Conservation (phyloP, 2,113 vertebrate species). For the Alaudala cheleensis region DNA sequence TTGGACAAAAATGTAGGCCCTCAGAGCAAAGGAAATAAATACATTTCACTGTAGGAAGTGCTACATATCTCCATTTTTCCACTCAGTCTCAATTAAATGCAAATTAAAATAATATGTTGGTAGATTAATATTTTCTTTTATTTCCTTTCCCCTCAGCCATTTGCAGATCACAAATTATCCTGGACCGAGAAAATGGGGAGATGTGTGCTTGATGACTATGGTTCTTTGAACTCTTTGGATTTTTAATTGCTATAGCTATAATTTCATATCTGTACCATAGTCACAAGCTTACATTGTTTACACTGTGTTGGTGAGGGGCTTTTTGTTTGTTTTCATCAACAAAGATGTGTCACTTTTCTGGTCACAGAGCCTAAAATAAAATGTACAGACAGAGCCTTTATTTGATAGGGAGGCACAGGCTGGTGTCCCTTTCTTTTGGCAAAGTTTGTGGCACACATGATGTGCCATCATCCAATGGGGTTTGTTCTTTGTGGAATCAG, state of each 20-base stretch:
- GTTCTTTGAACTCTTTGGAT: not conserved
- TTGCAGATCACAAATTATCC: not conserved
- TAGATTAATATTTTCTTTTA: not conserved
- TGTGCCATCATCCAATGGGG: not conserved
- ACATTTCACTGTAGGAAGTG: not conserved
- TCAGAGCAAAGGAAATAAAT: not conserved
- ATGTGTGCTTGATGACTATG: not conserved
- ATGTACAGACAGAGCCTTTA: not conserved
- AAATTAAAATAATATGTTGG: not conserved
- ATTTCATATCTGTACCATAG: not conserved
- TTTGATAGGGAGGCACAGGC: not conserved
- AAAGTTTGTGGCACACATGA: not conserved
- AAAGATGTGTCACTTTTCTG: not conserved
- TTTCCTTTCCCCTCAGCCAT: not conserved
- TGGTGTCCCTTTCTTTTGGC: not conserved
- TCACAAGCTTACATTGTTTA: not conserved
- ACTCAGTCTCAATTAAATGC: not conserved
- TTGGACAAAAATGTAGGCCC: not conserved
- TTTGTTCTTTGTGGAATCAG: not conserved
- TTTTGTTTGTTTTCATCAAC: not conserved
- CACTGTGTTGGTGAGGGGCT: not conserved
- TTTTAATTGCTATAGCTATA: not conserved
- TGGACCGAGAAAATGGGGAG: not conserved
- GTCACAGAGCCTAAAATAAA: not conserved
- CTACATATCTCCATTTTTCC: fast-evolving